Percentiles rank a stretch among this genome's conserved stretches.
Conservation (phyloP, 2,113 vertebrate species). For the Bufo bufo region DNA sequence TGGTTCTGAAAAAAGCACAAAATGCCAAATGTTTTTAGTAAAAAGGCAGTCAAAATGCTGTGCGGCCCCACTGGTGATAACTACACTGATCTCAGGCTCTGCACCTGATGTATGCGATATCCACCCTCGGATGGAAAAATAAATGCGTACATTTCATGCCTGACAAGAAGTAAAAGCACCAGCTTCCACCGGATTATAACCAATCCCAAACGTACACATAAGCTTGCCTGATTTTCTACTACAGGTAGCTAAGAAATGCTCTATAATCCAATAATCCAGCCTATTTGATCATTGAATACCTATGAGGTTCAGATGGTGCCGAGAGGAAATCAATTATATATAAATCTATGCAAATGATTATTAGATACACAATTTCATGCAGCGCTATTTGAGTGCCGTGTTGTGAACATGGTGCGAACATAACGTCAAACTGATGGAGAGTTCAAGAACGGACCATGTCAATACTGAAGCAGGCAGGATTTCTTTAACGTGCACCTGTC, state of each 20-base stretch:
- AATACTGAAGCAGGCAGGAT: too few species aligned
- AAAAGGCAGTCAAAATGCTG: neutral
- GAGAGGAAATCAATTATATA: too few species aligned
- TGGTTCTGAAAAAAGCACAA: constrained; percentile 73
- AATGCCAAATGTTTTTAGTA: neutral
- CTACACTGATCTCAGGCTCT: neutral
- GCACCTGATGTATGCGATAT: neutral
- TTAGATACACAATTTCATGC: too few species aligned
- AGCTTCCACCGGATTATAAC: neutral
- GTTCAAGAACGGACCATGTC: too few species aligned
- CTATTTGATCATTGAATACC: too few species aligned
- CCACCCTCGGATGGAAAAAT: constrained; percentile 12
- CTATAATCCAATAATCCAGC: too few species aligned
- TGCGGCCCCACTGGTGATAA: neutral
- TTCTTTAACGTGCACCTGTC: too few species aligned
- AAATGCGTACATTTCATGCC: neutral
- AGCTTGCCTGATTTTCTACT: neutral
- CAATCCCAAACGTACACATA: neutral
- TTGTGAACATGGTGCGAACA: too few species aligned
- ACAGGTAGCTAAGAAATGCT: neutral
- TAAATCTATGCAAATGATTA: too few species aligned
- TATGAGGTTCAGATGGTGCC: too few species aligned
- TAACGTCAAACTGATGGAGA: too few species aligned
- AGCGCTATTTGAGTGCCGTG: too few species aligned
- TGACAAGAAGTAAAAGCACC: neutral